phyloP scores from a whole-genome alignment of 2,888 invertebrate genomes.

The Ferrisia virgata region DNA sequence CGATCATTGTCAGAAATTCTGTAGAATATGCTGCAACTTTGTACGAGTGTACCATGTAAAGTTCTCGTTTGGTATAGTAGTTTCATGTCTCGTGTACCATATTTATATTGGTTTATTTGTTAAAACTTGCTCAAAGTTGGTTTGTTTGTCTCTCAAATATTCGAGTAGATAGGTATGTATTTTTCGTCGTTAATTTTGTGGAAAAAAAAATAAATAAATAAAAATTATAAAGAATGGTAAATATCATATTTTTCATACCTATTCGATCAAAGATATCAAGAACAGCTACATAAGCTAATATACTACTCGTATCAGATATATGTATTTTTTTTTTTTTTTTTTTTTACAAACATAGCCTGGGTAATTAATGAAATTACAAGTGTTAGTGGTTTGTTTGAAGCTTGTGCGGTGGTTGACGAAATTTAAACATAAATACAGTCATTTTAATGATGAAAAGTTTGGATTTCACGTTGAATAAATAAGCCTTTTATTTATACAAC shows the following conservation, averaged over 20 bases:
- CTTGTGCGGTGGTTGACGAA: neutral
- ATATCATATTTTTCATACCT: neutral
- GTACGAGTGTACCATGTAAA: neutral
- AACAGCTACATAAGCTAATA: neutral
- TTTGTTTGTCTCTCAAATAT: neutral
- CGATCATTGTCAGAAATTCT: neutral
- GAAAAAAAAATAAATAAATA: neutral
- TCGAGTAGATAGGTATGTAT: neutral
- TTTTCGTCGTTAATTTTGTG: neutral
- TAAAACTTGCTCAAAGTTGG: neutral
- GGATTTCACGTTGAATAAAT: neutral
- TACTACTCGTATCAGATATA: too few species aligned
- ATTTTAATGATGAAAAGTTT: neutral
- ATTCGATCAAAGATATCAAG: neutral
- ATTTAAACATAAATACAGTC: neutral
- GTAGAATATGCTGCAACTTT: neutral
- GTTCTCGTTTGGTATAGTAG: too few species aligned
- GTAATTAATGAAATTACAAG: neutral
- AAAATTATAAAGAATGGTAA: neutral
- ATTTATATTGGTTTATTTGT: neutral
- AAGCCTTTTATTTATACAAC: neutral
- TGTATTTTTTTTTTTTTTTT: too few species aligned
- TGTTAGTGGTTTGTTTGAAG: neutral
- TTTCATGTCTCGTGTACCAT: too few species aligned
- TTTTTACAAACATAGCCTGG: neutral